Conservation (phyloP, 2,113 vertebrate genomes). For the Centropus unirufus region DNA sequence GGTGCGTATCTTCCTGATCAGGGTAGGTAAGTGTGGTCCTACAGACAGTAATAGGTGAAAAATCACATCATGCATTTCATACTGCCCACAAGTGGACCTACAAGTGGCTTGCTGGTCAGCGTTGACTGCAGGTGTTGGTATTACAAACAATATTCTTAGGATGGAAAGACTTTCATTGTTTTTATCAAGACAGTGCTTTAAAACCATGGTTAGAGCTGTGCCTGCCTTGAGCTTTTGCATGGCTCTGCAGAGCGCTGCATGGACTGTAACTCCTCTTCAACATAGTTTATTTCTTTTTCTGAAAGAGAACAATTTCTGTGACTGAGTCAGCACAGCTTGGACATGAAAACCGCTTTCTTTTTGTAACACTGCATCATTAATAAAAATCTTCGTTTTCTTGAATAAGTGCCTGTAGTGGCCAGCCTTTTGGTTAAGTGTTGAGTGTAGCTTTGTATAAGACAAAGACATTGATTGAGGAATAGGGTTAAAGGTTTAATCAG, state of each 20-base stretch:
- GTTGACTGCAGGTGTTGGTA: background rate
- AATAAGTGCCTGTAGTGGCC: background rate
- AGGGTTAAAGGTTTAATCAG: background rate
- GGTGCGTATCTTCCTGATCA: background rate
- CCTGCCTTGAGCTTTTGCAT: background rate
- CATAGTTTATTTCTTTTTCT: background rate
- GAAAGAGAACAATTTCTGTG: background rate
- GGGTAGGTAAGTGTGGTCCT: background rate
- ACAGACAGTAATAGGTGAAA: background rate
- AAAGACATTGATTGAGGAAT: background rate
- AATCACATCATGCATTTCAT: background rate
- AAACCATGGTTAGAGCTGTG: background rate
- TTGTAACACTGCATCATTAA: background rate
- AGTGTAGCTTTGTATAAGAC: background rate
- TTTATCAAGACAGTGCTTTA: background rate
- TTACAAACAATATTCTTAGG: background rate
- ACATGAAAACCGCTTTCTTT: background rate
- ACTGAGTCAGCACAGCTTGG: background rate
- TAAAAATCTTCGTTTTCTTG: background rate
- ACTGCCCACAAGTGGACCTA: background rate
- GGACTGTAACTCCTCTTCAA: background rate
- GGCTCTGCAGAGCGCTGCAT: accelerated
- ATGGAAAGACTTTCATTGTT: background rate
- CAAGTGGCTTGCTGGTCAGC: background rate
- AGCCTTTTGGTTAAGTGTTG: background rate